phyloP scores from a whole-genome alignment of 2,113 vertebrate genomes.

The Stomatorhinus ivindoensis region DNA sequence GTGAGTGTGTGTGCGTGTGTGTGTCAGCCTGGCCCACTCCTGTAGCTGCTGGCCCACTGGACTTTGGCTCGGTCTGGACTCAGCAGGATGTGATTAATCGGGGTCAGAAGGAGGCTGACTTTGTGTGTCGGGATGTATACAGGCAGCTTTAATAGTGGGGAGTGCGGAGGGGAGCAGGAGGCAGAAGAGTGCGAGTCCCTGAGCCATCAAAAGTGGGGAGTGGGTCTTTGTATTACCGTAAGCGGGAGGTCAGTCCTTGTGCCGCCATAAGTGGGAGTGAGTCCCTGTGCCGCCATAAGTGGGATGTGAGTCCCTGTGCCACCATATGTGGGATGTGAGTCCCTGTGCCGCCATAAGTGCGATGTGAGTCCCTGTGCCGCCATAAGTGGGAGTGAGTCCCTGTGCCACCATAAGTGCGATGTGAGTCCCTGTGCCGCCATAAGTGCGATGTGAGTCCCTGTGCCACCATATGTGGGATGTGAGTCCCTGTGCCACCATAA shows the following conservation, averaged over 20 bases:
- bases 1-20: no score
- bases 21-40: background rate
- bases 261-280: background rate
- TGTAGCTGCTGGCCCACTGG: background rate
- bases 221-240: background rate
- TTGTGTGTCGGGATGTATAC: background rate
- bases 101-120: background rate
- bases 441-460: no score
- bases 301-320: background rate
- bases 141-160: conserved; percentile 1
- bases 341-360: background rate
- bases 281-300: no score
- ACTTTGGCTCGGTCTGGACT: background rate
- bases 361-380: background rate
- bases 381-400: background rate
- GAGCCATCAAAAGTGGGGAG: background rate
- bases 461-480: background rate
- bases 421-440: no score
- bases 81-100: background rate
- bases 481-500: background rate
- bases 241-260: background rate
- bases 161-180: background rate
- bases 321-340: background rate
- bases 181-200: background rate
- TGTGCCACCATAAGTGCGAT: background rate